Conservation (phyloP, 2,888 invertebrate species). For the Pollenia griseotomentosa region DNA sequence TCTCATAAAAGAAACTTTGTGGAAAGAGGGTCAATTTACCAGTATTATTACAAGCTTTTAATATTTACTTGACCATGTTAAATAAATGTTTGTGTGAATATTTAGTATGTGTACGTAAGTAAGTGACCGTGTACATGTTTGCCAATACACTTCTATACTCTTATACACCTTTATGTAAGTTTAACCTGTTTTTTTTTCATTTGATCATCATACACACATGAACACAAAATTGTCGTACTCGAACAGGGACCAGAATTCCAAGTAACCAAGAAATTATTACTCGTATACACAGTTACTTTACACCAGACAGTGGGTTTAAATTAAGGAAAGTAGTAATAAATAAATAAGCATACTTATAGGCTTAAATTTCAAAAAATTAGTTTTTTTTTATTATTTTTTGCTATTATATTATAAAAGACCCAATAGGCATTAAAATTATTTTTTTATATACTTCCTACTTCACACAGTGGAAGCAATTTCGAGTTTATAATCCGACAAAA, state of each 20-base stretch:
- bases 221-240: conserved; percentile 11
- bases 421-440: no score
- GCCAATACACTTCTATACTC: neutral
- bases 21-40: conserved; percentile 67
- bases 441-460: no score
- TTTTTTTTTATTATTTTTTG: no score
- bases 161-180: neutral
- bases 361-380: no score
- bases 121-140: conserved; percentile 46
- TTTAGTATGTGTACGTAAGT: conserved; percentile 47
- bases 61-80: conserved; percentile 66
- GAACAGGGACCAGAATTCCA: neutral
- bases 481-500: no score
- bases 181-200: conserved; percentile 38
- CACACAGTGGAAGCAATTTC: no score
- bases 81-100: neutral
- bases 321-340: no score
- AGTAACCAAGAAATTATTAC: neutral
- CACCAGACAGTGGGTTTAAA: no score
- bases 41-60: conserved; percentile 69
- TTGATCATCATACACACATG: conserved; percentile 23
- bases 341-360: no score
- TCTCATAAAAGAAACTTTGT: conserved; percentile 28
- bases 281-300: conserved; percentile 1
- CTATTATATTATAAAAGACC: no score